A percentile compares a stretch with the other conserved stretches of the same genome.
Evolutionary conservation across 2,888 invertebrate genomes (phyloP).

Genomic region (Cheilosia pagana): DNA sequence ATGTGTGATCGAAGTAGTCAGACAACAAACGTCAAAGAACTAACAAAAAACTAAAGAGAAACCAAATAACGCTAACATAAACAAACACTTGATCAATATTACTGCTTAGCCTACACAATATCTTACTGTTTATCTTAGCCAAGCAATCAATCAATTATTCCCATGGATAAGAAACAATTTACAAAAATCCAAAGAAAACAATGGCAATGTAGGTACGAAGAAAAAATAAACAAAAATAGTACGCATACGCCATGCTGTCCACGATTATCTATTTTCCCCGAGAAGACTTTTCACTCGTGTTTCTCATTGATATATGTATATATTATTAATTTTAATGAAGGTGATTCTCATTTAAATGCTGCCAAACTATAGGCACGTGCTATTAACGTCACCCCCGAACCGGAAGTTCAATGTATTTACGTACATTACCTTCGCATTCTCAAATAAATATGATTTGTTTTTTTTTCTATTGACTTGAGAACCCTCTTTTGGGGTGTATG

Average conservation of each 20-base stretch:
- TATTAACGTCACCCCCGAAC: conserved; percentile 3
- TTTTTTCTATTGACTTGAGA: background rate
- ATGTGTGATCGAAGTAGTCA: too few species aligned
- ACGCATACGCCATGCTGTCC: conserved; percentile 35
- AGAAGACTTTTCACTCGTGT: background rate
- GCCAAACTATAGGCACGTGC: conserved; percentile 23
- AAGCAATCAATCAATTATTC: background rate
- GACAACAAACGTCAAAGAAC: too few species aligned
- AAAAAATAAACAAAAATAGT: conserved; percentile 16
- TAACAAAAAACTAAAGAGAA: background rate
- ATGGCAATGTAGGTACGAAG: background rate
- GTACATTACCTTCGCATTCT: background rate
- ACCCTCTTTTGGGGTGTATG: background rate
- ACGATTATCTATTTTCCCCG: background rate
- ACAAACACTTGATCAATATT: background rate
- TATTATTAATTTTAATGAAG: conserved; percentile 15
- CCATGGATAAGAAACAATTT: background rate
- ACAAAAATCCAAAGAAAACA: background rate
- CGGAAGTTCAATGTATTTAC: conserved; percentile 8
- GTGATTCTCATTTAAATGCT: conserved; percentile 5
- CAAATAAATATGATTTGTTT: background rate
- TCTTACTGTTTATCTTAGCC: background rate
- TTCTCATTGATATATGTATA: background rate
- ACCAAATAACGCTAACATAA: background rate
- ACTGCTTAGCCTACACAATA: background rate